Percentiles rank a stretch among this genome's conserved stretches.
These are phyloP conservation scores for Tiliacea citrago DNA, from an alignment of 2,888 invertebrate genomes.

Conservation along the genomic window DNA sequence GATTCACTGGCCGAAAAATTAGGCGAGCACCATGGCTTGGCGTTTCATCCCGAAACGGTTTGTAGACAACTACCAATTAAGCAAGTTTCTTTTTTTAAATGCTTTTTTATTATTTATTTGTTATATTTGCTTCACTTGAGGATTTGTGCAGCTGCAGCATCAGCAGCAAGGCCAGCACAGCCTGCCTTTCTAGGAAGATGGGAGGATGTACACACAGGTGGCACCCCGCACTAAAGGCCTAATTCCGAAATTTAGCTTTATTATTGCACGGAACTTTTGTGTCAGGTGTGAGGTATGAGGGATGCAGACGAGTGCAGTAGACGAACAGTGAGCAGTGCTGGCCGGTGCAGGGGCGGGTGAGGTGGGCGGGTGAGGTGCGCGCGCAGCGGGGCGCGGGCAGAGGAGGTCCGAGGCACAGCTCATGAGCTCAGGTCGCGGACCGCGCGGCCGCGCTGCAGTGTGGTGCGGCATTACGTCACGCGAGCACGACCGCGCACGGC, in stretches of 20 bases:
- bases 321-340: slow-evolving; percentile 13
- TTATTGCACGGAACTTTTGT: not conserved
- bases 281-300: not conserved
- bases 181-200: not conserved
- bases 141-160: not conserved
- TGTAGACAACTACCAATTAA: not conserved
- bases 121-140: not conserved
- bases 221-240: not conserved
- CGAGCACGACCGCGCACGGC: slow-evolving; percentile 52
- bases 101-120: not conserved
- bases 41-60: not conserved
- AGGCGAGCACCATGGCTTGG: not conserved
- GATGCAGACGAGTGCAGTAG: slow-evolving; percentile 37
- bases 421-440: slow-evolving; percentile 53
- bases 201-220: not conserved
- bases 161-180: not conserved
- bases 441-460: slow-evolving; percentile 74
- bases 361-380: slow-evolving; percentile 37
- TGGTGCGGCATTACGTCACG: slow-evolving; percentile 78
- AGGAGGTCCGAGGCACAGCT: slow-evolving; percentile 49
- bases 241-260: not conserved
- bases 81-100: no score
- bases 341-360: not conserved
- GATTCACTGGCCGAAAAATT: not conserved
- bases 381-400: slow-evolving; percentile 32